phyloP scores from a whole-genome alignment of 1,140 invertebrate species.

The Brachionus rotundiformis region DNA sequence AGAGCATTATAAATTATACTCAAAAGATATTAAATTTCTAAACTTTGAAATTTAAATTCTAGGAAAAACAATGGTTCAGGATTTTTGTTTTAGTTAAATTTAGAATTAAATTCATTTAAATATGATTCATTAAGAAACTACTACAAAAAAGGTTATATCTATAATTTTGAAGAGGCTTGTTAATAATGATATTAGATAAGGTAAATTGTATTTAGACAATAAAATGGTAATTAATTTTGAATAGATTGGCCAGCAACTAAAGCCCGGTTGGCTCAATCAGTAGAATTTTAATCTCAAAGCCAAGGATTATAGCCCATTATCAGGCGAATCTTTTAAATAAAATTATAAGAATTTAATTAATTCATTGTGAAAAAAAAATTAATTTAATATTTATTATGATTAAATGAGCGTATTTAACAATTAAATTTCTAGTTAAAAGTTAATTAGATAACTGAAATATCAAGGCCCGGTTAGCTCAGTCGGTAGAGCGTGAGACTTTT shows the following conservation, averaged over 20 bases:
- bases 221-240: not conserved
- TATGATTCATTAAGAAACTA: not conserved
- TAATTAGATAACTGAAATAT: no score
- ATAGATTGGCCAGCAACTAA: no score
- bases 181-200: constrained; percentile 13
- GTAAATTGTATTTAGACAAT: not conserved
- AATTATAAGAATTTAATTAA: not conserved
- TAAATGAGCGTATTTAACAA: no score
- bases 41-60: constrained; percentile 1
- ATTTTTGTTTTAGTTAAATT: constrained; percentile 7
- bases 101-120: constrained; percentile 1
- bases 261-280: constrained; percentile 20
- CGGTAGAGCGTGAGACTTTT: not conserved
- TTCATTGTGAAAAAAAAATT: no score
- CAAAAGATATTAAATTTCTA: constrained; percentile 10
- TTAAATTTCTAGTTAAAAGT: no score
- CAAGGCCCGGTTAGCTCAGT: not conserved
- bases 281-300: constrained; percentile 31
- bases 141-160: not conserved
- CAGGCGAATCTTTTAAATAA: not conserved
- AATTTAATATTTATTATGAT: no score
- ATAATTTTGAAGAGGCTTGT: not conserved
- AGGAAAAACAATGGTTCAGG: constrained; percentile 17
- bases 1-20: constrained; percentile 9
- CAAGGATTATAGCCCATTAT: constrained; percentile 20